These are phyloP conservation scores for Caenorhabditis sp. DNA, from an alignment of 2,888 invertebrate genomes.

Conservation along the genomic window DNA sequence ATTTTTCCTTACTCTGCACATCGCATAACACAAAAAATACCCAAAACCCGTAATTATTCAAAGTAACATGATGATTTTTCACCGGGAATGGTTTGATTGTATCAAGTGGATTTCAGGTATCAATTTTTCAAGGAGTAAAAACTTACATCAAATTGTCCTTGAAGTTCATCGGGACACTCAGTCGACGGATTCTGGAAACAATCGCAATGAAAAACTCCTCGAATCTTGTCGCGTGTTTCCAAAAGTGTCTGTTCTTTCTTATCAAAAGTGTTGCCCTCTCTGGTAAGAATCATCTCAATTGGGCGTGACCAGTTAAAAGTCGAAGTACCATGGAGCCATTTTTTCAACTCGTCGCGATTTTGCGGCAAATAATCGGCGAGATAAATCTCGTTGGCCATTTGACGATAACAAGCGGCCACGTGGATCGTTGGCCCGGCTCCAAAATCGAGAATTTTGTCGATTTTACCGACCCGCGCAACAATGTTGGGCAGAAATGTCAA, in stretches of 20 bases:
- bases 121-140: no score
- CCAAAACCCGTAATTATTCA: no score
- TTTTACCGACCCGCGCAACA: conserved; percentile 55
- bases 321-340: conserved; percentile 53
- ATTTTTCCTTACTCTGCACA: no score
- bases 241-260: conserved; percentile 41
- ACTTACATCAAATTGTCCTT: conserved; percentile 51
- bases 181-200: conserved; percentile 60
- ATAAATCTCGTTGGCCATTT: conserved; percentile 61
- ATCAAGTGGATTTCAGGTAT: no score
- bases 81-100: no score
- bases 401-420: conserved; percentile 63
- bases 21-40: no score
- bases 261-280: conserved; percentile 52
- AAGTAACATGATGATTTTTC: no score
- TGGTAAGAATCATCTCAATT: conserved; percentile 46
- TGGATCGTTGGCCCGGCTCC: conserved; percentile 68
- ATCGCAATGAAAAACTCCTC: conserved; percentile 62
- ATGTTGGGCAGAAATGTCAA: conserved; percentile 66
- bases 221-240: conserved; percentile 57
- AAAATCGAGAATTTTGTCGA: conserved; percentile 47
- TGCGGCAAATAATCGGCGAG: conserved; percentile 68
- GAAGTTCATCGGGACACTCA: conserved; percentile 48
- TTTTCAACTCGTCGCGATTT: conserved; percentile 60
- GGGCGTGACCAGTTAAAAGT: conserved; percentile 59